phyloP scores from a whole-genome alignment of 2,113 vertebrate species.

The Aptenodytes patagonicus region DNA sequence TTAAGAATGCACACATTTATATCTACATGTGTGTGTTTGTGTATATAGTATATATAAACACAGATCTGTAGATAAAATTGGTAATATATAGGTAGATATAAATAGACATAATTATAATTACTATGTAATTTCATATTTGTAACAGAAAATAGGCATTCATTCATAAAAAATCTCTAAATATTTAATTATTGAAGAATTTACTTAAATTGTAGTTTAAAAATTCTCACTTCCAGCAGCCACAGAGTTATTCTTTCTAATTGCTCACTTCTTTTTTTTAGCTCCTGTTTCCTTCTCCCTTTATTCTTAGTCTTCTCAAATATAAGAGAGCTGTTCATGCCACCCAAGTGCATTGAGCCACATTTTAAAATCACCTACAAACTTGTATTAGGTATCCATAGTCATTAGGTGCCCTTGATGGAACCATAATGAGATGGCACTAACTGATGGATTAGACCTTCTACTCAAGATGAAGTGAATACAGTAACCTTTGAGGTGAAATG shows the following conservation, averaged over 20 bases:
- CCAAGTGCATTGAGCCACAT: neutral
- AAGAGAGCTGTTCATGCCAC: neutral
- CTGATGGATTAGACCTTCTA: neutral
- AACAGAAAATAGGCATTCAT: neutral
- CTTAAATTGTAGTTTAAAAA: neutral
- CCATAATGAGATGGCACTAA: constrained; percentile 3
- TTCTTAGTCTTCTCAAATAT: neutral
- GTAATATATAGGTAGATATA: neutral
- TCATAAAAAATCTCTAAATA: neutral
- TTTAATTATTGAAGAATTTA: neutral
- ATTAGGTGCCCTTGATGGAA: neutral
- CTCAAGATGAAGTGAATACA: neutral
- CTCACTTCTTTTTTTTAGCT: neutral
- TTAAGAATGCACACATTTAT: neutral
- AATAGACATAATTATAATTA: neutral
- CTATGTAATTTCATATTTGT: neutral
- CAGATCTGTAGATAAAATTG: neutral
- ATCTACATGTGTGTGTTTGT: neutral
- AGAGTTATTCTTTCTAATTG: neutral
- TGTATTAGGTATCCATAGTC: neutral
- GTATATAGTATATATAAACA: neutral
- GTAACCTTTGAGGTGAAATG: constrained; percentile 24
- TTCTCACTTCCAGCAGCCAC: neutral
- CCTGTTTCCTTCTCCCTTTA: neutral
- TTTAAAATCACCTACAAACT: neutral